These are phyloP conservation scores for Macrosiphum euphorbiae DNA, from an alignment of 2,888 invertebrate genomes.

Conservation along the genomic window DNA sequence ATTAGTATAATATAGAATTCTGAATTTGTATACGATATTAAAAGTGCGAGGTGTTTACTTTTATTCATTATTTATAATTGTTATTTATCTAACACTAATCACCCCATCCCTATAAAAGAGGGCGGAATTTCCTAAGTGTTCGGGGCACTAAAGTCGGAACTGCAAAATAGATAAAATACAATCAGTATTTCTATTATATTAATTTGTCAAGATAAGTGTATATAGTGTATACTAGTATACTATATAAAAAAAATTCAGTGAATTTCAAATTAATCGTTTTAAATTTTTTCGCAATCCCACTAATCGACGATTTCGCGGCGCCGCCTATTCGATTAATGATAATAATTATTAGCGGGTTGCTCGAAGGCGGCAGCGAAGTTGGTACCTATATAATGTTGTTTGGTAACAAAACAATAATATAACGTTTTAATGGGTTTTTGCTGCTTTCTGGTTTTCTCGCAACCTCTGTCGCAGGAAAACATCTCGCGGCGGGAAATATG, in stretches of 20 bases:
- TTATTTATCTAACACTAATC: background rate
- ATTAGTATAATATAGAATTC: background rate
- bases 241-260: background rate
- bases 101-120: background rate
- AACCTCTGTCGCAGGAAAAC: slow-evolving; percentile 3
- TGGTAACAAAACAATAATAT: background rate
- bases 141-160: background rate
- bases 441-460: slow-evolving; percentile 31
- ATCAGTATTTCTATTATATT: background rate
- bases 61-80: background rate
- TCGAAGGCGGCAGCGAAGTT: background rate
- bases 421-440: slow-evolving; percentile 6
- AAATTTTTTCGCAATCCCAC: background rate
- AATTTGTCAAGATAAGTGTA: background rate
- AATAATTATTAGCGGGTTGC: background rate
- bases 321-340: background rate
- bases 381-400: background rate
- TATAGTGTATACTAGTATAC: too few species aligned
- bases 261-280: background rate
- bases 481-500: slow-evolving; percentile 12
- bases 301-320: background rate
- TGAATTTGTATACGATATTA: background rate
- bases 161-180: background rate
- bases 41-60: background rate
- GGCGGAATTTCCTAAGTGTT: background rate